Evolutionary conservation across 2,113 vertebrate genomes (phyloP), one percentile per base, ranked within the genome.

Genomic region (Pteronura brasiliensis): DNA sequence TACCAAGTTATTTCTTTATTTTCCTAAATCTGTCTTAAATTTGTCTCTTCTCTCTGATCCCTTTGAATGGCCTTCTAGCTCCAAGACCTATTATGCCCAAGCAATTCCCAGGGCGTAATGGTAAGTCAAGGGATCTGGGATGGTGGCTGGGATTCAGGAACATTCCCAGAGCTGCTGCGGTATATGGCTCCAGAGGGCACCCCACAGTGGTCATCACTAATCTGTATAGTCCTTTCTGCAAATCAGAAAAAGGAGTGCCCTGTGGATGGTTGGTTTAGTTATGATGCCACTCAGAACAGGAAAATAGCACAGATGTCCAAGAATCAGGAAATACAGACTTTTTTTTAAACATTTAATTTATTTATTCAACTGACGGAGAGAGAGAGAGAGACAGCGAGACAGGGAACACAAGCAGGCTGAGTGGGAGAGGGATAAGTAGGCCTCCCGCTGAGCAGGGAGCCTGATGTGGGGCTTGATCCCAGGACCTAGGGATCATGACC

Each of bases 71-170:
- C 36, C 27, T 65, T 81, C 20, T 63, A 90, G 49, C 14, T 76
- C 25, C 0, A 34, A 44, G 10, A 15, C 4, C 3, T 15, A 2
- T 21, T 13, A 39, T 10, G 0, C 13, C 69, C 77, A 29, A 0
- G 9, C 17, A 55, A 12, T 65, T 39, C 17, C 1, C 3, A 10
- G 39, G 23, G 12, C 67, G 0, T 20, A 25, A 39, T 69, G 61
- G 84, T 92, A 23, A 94, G 83, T 55, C 39, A 23, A 49, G 11
- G 57, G 42, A 31, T 15, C 14, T 34, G 23, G 77, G 11, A 55
- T n/a, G 27, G n/a, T 5, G 42, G 1, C 1, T 80, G 52, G 76
- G 49, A n/a, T 6, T 18, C 59, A 17, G 4, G 15, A 9, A 47
- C 42, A 25, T 34, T 11, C 31, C 55, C 7, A 34, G 4, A 61